phyloP scores from a whole-genome alignment of 2,113 vertebrate genomes.

The Hypomesus transpacificus region DNA sequence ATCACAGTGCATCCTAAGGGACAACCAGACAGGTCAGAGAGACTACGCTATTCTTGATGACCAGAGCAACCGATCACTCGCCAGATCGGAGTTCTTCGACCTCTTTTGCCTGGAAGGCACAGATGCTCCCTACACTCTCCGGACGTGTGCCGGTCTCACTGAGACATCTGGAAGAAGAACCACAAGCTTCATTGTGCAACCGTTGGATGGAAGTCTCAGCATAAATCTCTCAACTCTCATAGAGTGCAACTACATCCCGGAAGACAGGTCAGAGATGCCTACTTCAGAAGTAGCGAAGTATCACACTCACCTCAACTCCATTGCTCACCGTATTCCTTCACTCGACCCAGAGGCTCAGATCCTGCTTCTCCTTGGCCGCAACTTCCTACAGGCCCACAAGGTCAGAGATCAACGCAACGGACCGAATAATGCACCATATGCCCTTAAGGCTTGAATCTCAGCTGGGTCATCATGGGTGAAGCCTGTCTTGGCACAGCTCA shows the following conservation, averaged over 20 bases:
- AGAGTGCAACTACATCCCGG: neutral
- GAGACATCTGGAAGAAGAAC: neutral
- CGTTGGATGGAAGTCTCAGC: constrained; percentile 6
- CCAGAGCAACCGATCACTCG: neutral
- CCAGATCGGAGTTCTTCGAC: neutral
- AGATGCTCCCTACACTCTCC: neutral
- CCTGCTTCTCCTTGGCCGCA: too few relatives aligned
- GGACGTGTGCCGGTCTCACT: constrained; percentile 9
- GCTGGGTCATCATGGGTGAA: neutral
- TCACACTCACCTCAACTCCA: too few relatives aligned
- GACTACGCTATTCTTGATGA: constrained; percentile 3
- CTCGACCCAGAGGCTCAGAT: too few relatives aligned
- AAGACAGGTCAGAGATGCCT: neutral
- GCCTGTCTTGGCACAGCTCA: neutral
- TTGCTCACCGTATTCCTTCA: too few relatives aligned
- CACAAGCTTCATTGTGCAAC: constrained; percentile 3
- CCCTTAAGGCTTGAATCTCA: neutral
- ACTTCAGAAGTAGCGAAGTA: neutral
- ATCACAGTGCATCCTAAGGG: neutral
- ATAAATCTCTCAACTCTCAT: neutral
- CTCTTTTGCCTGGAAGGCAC: neutral
- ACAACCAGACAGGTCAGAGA: neutral
- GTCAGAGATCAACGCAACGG: too few relatives aligned
- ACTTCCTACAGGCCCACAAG: too few relatives aligned
- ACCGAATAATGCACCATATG: neutral